phyloP scores from a whole-genome alignment of 2,113 vertebrate species.

The Syngnathus floridae region DNA sequence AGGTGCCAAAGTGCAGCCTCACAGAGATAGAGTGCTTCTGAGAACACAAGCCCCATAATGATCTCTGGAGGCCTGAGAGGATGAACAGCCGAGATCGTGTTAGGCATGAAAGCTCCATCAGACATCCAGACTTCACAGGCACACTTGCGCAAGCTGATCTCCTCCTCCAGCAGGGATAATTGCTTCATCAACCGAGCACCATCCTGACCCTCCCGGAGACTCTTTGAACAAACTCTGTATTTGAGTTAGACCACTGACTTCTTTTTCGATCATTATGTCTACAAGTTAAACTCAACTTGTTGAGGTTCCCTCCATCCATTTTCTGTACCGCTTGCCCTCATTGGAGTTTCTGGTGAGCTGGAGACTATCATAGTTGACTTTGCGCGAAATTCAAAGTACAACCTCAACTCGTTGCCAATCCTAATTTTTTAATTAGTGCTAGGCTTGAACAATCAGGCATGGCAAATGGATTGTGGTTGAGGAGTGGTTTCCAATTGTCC shows the following conservation, averaged over 20 bases:
- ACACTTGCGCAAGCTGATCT: slow-evolving; percentile 5
- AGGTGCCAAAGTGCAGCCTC: not conserved
- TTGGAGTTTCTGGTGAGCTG: too few relatives aligned
- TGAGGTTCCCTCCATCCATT: not conserved
- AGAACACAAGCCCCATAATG: slow-evolving; percentile 6
- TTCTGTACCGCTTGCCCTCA: too few relatives aligned
- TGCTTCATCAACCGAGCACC: slow-evolving; percentile 4
- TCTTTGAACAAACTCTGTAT: slow-evolving; percentile 8
- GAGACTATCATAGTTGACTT: too few relatives aligned
- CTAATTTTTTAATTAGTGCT: too few relatives aligned
- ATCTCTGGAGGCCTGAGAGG: slow-evolving; percentile 8
- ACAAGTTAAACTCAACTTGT: not conserved
- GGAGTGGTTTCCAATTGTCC: too few relatives aligned
- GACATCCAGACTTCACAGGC: slow-evolving; percentile 6
- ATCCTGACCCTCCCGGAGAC: slow-evolving; percentile 2
- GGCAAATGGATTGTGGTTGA: too few relatives aligned
- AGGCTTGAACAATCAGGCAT: too few relatives aligned
- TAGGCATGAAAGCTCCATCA: slow-evolving; percentile 6
- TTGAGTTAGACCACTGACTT: not conserved
- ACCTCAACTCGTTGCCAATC: too few relatives aligned
- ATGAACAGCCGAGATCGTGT: slow-evolving; percentile 1
- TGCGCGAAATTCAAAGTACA: too few relatives aligned
- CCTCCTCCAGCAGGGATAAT: slow-evolving; percentile 8
- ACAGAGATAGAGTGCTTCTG: not conserved
- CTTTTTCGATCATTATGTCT: not conserved